Evolutionary conservation across 2,888 invertebrate genomes (phyloP).

Genomic region (Germaria angustata): DNA sequence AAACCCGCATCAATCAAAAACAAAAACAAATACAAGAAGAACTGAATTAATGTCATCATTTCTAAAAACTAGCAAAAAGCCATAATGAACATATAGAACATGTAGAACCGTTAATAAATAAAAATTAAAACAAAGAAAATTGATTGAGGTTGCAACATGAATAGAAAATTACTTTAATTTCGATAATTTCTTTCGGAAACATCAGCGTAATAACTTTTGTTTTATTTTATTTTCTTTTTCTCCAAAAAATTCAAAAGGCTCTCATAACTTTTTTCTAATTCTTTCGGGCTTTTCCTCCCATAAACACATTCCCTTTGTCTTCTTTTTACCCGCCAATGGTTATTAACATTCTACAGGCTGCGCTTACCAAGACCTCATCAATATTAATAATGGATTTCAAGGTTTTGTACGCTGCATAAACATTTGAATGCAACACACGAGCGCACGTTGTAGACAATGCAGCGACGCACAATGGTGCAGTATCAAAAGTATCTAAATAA

Average conservation of each 20-base stretch:
- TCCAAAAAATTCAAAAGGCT: neutral
- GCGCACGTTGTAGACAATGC: neutral
- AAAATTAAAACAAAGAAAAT: neutral
- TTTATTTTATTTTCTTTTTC: neutral
- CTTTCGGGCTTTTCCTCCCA: neutral
- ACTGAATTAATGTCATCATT: constrained; percentile 24
- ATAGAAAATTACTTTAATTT: constrained; percentile 15
- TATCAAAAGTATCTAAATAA: too few relatives aligned
- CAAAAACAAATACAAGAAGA: neutral
- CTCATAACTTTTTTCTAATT: neutral
- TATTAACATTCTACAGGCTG: constrained; percentile 46
- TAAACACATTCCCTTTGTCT: neutral
- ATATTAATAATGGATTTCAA: constrained; percentile 49
- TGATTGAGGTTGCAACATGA: constrained; percentile 23
- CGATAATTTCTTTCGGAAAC: neutral
- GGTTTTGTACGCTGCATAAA: neutral
- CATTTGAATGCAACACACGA: constrained; percentile 37
- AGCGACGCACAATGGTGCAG: neutral
- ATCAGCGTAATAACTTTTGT: neutral
- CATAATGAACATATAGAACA: constrained; percentile 1
- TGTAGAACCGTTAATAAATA: neutral
- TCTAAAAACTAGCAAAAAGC: neutral
- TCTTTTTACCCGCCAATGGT: neutral
- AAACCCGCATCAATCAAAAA: constrained; percentile 59
- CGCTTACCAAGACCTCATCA: constrained; percentile 49